Conservation (phyloP, 2,888 invertebrate species). For the Zele albiditarsus region DNA sequence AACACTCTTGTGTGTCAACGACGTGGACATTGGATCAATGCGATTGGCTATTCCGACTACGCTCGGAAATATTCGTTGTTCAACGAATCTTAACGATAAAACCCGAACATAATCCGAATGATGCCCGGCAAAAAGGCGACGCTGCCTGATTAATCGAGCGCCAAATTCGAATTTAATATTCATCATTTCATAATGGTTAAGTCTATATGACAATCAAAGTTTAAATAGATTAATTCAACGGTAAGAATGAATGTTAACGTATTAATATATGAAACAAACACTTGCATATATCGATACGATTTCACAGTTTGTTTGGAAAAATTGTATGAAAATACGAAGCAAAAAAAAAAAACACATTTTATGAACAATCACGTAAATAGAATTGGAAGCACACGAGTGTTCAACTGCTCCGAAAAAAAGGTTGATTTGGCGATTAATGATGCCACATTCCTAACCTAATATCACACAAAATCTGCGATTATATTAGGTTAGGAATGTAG, state of each 20-base stretch:
- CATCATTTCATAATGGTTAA: neutral
- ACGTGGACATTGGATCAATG: constrained; percentile 64
- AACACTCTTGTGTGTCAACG: constrained; percentile 68
- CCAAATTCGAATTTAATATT: constrained; percentile 13
- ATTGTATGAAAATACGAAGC: too few species aligned
- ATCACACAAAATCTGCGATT: neutral
- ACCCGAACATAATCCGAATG: constrained; percentile 13
- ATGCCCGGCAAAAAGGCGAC: constrained; percentile 27
- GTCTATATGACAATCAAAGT: too few species aligned
- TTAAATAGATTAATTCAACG: too few species aligned
- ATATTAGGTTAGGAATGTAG: too few species aligned
- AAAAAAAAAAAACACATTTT: too few species aligned
- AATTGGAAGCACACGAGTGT: too few species aligned
- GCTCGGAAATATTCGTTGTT: constrained; percentile 23
- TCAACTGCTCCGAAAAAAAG: neutral
- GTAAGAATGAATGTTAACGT: neutral
- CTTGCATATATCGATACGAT: too few species aligned
- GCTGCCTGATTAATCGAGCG: neutral
- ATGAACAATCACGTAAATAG: too few species aligned
- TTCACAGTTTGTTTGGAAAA: too few species aligned
- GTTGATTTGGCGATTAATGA: neutral
- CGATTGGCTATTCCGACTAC: constrained; percentile 35
- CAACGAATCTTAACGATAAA: constrained; percentile 7
- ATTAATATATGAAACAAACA: neutral
- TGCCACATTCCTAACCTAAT: neutral